These are phyloP conservation scores for Sturnus vulgaris DNA, from an alignment of 2,113 vertebrate genomes.

Conservation along the genomic window DNA sequence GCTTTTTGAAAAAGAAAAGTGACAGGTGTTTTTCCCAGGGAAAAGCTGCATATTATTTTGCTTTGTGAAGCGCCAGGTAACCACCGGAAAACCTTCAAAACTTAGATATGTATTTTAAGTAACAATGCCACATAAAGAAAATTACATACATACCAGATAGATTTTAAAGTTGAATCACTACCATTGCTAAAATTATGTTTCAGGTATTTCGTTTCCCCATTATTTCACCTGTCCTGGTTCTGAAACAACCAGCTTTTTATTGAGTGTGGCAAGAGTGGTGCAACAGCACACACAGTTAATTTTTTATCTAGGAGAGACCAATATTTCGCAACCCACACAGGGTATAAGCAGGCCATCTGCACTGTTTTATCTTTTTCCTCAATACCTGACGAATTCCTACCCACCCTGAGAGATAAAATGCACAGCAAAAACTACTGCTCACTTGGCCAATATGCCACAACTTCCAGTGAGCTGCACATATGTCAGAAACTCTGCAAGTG, in stretches of 20 bases:
- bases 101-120: background rate
- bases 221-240: background rate
- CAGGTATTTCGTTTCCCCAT: background rate
- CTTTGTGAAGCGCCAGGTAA: background rate
- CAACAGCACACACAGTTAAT: background rate
- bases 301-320: conserved; percentile 55
- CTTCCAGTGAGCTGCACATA: background rate
- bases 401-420: background rate
- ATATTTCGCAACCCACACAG: background rate
- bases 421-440: background rate
- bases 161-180: background rate
- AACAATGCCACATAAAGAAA: background rate
- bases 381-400: conserved; percentile 4
- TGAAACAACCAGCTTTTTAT: background rate
- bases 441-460: background rate
- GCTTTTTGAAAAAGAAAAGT: background rate
- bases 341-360: background rate
- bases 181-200: background rate
- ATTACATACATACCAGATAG: background rate
- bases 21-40: background rate
- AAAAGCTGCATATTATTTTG: background rate
- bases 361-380: conserved; percentile 11
- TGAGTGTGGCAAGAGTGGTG: background rate
- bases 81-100: background rate
- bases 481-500: background rate